These are phyloP conservation scores for Agapostemon virescens DNA, from an alignment of 2,888 invertebrate species.

Conservation along the genomic window DNA sequence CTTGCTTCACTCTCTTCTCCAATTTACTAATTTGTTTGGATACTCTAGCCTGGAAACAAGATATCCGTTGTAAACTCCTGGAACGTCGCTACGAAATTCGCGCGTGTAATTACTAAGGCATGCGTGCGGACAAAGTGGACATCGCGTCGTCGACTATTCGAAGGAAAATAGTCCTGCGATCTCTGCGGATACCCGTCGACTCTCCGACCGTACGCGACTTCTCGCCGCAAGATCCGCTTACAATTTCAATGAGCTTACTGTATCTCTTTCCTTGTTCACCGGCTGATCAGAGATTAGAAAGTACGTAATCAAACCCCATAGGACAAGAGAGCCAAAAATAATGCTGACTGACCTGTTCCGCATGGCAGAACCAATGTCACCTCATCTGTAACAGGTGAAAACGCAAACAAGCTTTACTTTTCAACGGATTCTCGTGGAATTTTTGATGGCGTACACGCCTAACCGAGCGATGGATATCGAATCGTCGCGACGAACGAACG, in stretches of 20 bases:
- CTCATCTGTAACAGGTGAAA: slow-evolving; percentile 67
- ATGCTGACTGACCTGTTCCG: slow-evolving; percentile 78
- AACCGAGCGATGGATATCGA: neutral
- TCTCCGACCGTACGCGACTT: neutral
- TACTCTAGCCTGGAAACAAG: slow-evolving; percentile 66
- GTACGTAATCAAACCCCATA: slow-evolving; percentile 83
- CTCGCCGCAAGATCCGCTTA: neutral
- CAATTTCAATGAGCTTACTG: slow-evolving; percentile 62
- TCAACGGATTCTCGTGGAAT: neutral
- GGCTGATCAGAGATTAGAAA: slow-evolving; percentile 82
- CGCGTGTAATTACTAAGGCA: neutral
- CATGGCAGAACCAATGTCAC: slow-evolving; percentile 77
- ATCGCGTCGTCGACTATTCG: neutral
- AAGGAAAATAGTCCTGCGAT: neutral
- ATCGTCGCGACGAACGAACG: neutral
- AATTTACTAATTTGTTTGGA: slow-evolving; percentile 72
- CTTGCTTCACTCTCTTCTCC: slow-evolving; percentile 70
- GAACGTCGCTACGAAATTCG: neutral
- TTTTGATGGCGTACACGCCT: neutral
- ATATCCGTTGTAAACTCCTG: neutral
- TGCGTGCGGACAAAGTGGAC: neutral
- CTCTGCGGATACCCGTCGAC: neutral
- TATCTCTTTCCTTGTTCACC: slow-evolving; percentile 75
- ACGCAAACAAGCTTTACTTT: neutral
- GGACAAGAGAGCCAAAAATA: slow-evolving; percentile 80